These are phyloP conservation scores for Saccopteryx bilineata DNA, from an alignment of 2,113 vertebrate genomes.

Conservation along the genomic window DNA sequence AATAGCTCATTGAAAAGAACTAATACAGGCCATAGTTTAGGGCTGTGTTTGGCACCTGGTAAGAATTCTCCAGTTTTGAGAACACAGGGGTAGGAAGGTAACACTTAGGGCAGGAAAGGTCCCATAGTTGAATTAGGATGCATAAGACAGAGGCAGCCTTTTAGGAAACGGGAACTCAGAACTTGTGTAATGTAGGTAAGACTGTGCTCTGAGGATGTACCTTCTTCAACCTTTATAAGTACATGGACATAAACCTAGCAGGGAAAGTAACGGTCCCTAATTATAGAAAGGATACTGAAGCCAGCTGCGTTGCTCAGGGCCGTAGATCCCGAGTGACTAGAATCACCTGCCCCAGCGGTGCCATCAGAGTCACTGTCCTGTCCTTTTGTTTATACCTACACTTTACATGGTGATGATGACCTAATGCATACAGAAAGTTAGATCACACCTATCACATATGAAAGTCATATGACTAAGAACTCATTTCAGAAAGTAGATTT, in stretches of 20 bases:
- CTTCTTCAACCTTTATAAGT: neutral
- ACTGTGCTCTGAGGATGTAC: neutral
- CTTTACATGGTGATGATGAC: neutral
- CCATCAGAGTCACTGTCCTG: neutral
- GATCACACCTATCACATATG: neutral
- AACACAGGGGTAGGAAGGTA: neutral
- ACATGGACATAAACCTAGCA: too few species aligned
- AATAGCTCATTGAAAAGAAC: neutral
- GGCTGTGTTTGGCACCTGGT: neutral
- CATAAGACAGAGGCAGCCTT: neutral
- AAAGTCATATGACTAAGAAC: neutral
- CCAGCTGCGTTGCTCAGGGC: neutral
- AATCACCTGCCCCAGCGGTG: accelerated
- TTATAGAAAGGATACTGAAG: neutral
- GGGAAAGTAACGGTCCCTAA: neutral
- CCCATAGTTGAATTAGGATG: neutral
- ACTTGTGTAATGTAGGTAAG: neutral
- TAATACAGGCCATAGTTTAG: neutral
- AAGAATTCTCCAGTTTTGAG: neutral
- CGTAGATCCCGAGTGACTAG: accelerated
- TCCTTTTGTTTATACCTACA: neutral
- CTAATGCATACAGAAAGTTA: neutral
- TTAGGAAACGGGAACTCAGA: neutral
- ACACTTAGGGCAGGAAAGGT: neutral
- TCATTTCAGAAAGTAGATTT: neutral